Evolutionary conservation across 2,113 vertebrate species (phyloP), one percentile per base, ranked within the genome.

Genomic region (Myotis yumanensis): DNA sequence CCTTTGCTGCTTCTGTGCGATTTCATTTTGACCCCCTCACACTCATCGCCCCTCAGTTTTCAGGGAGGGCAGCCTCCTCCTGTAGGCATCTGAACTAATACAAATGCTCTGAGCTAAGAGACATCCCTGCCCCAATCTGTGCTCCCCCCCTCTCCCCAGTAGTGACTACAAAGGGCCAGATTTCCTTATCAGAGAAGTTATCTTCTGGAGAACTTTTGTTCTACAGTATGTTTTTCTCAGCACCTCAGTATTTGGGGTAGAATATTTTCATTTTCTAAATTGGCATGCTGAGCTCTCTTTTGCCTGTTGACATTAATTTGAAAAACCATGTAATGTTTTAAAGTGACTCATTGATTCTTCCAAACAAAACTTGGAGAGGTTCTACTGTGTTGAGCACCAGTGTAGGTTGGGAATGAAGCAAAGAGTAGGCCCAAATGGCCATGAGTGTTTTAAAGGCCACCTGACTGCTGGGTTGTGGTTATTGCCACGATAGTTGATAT

Each of bases 271-370:
- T 75, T 37, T 32, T 84, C 84, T 28, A 46, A 89, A 37, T 81
- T 37, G 30, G 86, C 62, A 16, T 62, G 11, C 25, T 30, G 43
- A 85, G 30, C 66, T 86, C 75, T 48, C 7, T 95, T 95, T 95
- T 85, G 35, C 77, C 25, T 79, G 20, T 75, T 35, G 62, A 23
- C n/a, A 22, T 86, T 62, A 66, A n/a, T 95, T 96, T 83, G 86
- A 75, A 76, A 95, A 96, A 51, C 2, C 0, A 20, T n/a, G 32
- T 52, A 40, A 59, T 73, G 12, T 76, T 89, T 95, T 91, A 72
- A 69, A 95, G 12, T 82, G 40, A 79, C 54, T 94, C 71, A 84
- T 93, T 94, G 76, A 80, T 43, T 89, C 20, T 25, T 85, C 51
- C 46, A 83, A 90, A 73, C n/a, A 64, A 69, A 96, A 73, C 66